phyloP scores from a whole-genome alignment of 2,888 invertebrate species.

The Chesias legatella region DNA sequence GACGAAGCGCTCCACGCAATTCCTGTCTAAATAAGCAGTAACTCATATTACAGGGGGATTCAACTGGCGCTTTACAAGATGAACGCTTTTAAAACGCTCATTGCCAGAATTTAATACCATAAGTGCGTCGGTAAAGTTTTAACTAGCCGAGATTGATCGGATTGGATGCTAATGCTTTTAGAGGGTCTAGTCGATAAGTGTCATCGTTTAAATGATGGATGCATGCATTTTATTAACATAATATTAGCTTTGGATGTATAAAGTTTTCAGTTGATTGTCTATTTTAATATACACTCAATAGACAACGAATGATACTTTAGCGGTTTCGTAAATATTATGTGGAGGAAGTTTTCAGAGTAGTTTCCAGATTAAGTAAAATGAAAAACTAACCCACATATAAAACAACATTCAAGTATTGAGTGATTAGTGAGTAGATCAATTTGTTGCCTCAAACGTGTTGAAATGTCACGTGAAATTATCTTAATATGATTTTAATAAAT shows the following conservation, averaged over 20 bases:
- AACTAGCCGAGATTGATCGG: constrained; percentile 51
- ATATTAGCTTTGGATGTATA: constrained; percentile 8
- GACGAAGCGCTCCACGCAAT: constrained; percentile 52
- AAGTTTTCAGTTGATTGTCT: too few relatives aligned
- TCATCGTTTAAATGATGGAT: constrained; percentile 24
- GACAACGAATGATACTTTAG: too few relatives aligned
- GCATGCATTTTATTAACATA: constrained; percentile 14
- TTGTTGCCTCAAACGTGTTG: too few relatives aligned
- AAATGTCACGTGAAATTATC: too few relatives aligned
- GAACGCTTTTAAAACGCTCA: constrained; percentile 62
- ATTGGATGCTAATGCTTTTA: constrained; percentile 37
- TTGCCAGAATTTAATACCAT: constrained; percentile 72
- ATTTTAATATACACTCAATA: too few relatives aligned
- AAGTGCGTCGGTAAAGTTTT: constrained; percentile 67
- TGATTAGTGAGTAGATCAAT: too few relatives aligned
- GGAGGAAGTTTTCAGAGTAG: too few relatives aligned
- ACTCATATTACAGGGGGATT: constrained; percentile 71
- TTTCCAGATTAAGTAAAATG: too few relatives aligned
- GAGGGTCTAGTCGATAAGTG: constrained; percentile 14
- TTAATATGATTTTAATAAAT: not conserved
- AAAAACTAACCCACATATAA: too few relatives aligned
- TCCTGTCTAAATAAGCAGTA: constrained; percentile 63
- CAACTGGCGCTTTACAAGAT: constrained; percentile 69
- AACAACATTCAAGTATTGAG: too few relatives aligned
- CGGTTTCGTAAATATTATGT: too few relatives aligned